Evolutionary conservation across 2,888 invertebrate species (phyloP), one percentile per base, ranked within the genome.

Genomic region (Eristalis tenax): DNA sequence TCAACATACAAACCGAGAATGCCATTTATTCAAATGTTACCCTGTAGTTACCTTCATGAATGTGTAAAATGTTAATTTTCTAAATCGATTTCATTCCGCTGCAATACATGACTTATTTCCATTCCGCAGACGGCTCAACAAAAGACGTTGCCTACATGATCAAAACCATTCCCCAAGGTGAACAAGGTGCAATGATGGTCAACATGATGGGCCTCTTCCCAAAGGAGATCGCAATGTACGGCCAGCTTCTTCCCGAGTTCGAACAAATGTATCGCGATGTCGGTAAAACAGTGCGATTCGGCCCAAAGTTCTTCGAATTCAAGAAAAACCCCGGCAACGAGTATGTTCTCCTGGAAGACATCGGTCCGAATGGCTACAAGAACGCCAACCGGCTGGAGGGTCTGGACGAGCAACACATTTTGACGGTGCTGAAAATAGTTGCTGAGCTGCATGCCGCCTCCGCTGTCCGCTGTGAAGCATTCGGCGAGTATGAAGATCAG

Each of bases 381-480:
- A 92, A 92, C 68, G 89, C 89, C 4, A 89, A 91, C 82, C 90
- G 92, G 0, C 88, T 89, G 0, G 82, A 90, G 11, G 91, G 92
- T 8, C 73, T 92, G 4, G 90, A 90, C 68, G 79, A 89, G 28
- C 79, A 71, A 3, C 92, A 92, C 70, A 90, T 90, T 0, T 88
- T 91, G 73, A 71, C 89, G 3, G 90, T 90, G 0, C 81, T 93
- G 0, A 83, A 84, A 66, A 90, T 91, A 56, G 75, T 92, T 38
- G 91, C 92, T 3, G 89, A 92, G 32, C 87, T 91, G 56, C 92
- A 92, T 90, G 93, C 92, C 1, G 91, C 90, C 0, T 92, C 93
- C 0, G 92, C 90, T 0, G 89, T 90, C 22, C 88, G 83, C 13
- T 90, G 89, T 0, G 90, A 88, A 35, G 56, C 82, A 0, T 71